Conservation (phyloP, 2,888 invertebrate genomes). For the Agonopterix alstromeriana region DNA sequence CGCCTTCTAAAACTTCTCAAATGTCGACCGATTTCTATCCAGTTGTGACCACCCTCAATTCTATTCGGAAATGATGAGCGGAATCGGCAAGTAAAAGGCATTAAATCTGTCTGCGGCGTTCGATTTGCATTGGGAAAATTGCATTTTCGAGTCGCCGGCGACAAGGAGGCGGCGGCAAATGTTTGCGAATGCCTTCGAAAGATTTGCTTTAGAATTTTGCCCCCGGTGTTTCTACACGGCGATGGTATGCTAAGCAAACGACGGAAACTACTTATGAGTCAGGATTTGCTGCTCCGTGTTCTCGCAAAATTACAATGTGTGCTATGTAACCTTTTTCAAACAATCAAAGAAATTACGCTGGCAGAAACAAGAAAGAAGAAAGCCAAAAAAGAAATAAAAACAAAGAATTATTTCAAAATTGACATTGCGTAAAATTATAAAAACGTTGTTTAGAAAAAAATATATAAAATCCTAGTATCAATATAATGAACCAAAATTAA, state of each 20-base stretch:
- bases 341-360: too few species aligned
- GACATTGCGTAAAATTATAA: constrained; percentile 17
- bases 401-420: constrained; percentile 20
- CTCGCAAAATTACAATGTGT: too few species aligned
- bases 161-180: constrained; percentile 42
- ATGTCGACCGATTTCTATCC: constrained; percentile 17
- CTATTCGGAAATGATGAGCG: constrained; percentile 58
- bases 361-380: background rate
- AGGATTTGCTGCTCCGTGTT: background rate
- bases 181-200: constrained; percentile 50
- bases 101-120: constrained; percentile 69
- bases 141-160: constrained; percentile 62
- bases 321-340: too few species aligned
- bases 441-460: constrained; percentile 13
- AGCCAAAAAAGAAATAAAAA: background rate
- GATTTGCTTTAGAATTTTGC: constrained; percentile 42
- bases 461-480: constrained; percentile 24
- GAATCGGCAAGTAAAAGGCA: constrained; percentile 65
- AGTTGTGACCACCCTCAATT: constrained; percentile 36
- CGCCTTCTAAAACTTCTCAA: background rate
- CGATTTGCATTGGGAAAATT: constrained; percentile 72
- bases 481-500: background rate
- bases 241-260: constrained; percentile 12
- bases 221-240: constrained; percentile 12
- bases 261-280: constrained; percentile 10